Evolutionary conservation across 2,113 vertebrate genomes (phyloP).

Genomic region (Mobula hypostoma): DNA sequence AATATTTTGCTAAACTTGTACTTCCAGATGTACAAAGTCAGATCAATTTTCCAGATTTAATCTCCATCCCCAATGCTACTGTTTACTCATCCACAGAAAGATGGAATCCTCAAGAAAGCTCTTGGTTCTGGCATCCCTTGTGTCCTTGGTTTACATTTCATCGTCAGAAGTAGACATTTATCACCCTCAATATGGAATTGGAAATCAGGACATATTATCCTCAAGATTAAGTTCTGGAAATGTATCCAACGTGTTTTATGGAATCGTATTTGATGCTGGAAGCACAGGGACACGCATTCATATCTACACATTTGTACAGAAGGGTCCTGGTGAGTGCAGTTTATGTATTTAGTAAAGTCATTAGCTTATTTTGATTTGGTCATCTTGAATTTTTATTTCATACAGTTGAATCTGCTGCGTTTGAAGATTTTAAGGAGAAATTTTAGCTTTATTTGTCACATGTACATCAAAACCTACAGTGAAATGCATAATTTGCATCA

Average conservation of each 20-base stretch:
- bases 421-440: too few species aligned
- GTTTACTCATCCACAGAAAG: slow-evolving; percentile 39
- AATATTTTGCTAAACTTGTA: background rate
- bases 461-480: too few species aligned
- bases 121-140: slow-evolving; percentile 56
- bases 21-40: background rate
- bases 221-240: slow-evolving; percentile 60
- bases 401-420: background rate
- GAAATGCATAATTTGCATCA: too few species aligned
- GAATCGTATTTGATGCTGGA: slow-evolving; percentile 96
- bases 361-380: background rate
- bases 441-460: too few species aligned
- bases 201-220: slow-evolving; percentile 75
- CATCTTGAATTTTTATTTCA: background rate
- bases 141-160: slow-evolving; percentile 56
- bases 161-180: slow-evolving; percentile 62
- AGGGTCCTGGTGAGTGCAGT: slow-evolving; percentile 64
- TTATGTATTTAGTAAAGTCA: background rate
- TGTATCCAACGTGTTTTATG: slow-evolving; percentile 68
- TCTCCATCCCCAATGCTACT: background rate
- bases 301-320: slow-evolving; percentile 91
- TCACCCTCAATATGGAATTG: slow-evolving; percentile 62
- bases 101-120: slow-evolving; percentile 60
- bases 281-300: slow-evolving; percentile 95
- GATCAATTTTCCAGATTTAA: background rate